Evolutionary conservation across 2,113 vertebrate species (phyloP).

Genomic region (Hypocryptadius cinnamomeus): DNA sequence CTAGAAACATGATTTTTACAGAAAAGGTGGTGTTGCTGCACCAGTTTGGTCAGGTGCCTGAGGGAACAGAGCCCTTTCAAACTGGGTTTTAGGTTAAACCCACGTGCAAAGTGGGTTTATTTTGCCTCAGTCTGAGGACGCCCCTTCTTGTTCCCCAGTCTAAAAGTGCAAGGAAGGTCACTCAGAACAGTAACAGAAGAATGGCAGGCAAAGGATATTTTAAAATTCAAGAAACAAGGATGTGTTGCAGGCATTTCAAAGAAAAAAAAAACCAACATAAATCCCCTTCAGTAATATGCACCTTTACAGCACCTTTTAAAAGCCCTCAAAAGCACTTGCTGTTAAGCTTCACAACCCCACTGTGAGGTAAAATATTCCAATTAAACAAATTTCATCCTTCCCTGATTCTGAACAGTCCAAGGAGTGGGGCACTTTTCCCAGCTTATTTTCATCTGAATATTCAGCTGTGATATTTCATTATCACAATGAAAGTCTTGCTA

Average conservation of each 20-base stretch:
- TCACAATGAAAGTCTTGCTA: neutral
- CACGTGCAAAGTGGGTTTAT: neutral
- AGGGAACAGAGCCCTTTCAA: neutral
- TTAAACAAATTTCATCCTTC: neutral
- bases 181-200: neutral
- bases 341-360: neutral
- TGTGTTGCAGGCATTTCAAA: conserved; percentile 9
- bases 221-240: neutral
- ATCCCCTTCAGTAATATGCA: conserved; percentile 45
- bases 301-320: conserved; percentile 52
- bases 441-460: neutral
- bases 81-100: neutral
- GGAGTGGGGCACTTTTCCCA: neutral
- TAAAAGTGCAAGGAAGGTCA: neutral
- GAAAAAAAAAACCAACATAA: neutral
- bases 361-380: neutral
- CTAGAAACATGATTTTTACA: neutral
- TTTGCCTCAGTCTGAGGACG: neutral
- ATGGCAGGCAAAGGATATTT: neutral
- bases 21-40: neutral
- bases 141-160: neutral
- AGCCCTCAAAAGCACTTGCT: neutral
- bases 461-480: neutral
- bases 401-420: neutral
- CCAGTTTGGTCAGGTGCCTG: neutral